phyloP scores from a whole-genome alignment of 2,113 vertebrate genomes.

The Gymnobelideus leadbeateri region DNA sequence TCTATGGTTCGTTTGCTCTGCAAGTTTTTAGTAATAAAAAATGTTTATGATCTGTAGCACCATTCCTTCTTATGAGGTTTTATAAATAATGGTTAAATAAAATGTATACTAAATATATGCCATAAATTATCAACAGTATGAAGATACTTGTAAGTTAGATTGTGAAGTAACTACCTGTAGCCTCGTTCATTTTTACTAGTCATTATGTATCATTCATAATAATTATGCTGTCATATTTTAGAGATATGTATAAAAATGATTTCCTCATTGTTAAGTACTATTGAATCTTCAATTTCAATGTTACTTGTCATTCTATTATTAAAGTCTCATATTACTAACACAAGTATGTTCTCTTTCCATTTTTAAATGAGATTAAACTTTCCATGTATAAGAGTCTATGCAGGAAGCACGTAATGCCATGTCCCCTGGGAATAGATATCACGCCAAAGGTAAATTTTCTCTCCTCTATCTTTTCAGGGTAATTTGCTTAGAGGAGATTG shows the following conservation, averaged over 20 bases:
- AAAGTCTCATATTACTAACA: not conserved
- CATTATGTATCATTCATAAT: not conserved
- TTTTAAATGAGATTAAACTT: conserved; percentile 41
- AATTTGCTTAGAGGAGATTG: not conserved
- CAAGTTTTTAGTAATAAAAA: conserved; percentile 18
- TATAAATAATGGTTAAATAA: conserved; percentile 23
- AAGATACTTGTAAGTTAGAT: conserved; percentile 16
- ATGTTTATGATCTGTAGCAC: not conserved
- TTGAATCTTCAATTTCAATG: not conserved
- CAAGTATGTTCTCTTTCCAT: conserved; percentile 4
- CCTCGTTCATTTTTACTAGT: conserved; percentile 28
- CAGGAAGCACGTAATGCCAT: not conserved
- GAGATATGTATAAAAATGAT: not conserved
- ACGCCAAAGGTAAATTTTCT: not conserved
- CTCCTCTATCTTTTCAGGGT: not conserved
- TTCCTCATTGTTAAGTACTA: not conserved
- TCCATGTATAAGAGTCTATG: not conserved
- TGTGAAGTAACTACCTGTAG: not conserved
- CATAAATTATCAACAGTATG: not conserved
- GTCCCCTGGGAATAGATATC: not conserved
- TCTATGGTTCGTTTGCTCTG: not conserved
- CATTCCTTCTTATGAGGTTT: not conserved
- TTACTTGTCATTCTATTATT: conserved; percentile 2
- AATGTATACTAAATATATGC: not conserved
- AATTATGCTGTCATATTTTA: not conserved